Percentiles rank a stretch among this genome's conserved stretches.
Evolutionary conservation across 1,140 invertebrate species (phyloP).

Genomic region (Drosophila sulfurigaster): DNA sequence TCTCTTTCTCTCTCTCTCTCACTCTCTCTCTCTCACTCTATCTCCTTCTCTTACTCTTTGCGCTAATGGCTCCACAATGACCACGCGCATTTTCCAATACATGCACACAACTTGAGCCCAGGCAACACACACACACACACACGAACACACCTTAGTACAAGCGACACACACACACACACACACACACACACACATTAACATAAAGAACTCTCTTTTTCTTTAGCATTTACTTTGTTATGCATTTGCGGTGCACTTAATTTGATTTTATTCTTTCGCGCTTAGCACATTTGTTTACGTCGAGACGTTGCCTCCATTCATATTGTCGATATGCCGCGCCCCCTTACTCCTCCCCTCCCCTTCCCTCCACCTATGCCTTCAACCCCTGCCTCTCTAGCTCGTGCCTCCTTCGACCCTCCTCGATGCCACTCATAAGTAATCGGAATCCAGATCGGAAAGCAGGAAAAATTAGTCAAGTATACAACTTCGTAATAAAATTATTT

Average conservation of each 20-base stretch:
- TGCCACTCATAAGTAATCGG: no score
- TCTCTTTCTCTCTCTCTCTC: constrained; percentile 5
- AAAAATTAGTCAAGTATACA: no score
- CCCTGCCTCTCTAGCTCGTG: no score
- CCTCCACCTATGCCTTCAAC: no score
- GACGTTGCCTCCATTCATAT: constrained; percentile 42
- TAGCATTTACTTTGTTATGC: constrained; percentile 54
- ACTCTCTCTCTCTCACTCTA: constrained; percentile 3
- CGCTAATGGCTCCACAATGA: constrained; percentile 81
- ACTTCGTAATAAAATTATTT: no score
- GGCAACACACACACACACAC: constrained; percentile 11
- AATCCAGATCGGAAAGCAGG: no score
- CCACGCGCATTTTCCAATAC: constrained; percentile 51
- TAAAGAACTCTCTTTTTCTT: constrained; percentile 4
- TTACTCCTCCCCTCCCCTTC: no score
- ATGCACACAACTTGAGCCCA: constrained; percentile 4
- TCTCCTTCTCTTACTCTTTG: no score
- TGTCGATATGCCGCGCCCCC: no score
- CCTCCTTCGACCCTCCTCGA: no score
- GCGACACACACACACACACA: neutral
- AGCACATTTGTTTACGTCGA: constrained; percentile 71
- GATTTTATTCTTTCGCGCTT: constrained; percentile 71
- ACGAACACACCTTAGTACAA: neutral
- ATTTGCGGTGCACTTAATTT: constrained; percentile 68
- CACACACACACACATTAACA: neutral